Conservation (phyloP, 1,140 invertebrate species). For the Luehdorfia chinensis region DNA sequence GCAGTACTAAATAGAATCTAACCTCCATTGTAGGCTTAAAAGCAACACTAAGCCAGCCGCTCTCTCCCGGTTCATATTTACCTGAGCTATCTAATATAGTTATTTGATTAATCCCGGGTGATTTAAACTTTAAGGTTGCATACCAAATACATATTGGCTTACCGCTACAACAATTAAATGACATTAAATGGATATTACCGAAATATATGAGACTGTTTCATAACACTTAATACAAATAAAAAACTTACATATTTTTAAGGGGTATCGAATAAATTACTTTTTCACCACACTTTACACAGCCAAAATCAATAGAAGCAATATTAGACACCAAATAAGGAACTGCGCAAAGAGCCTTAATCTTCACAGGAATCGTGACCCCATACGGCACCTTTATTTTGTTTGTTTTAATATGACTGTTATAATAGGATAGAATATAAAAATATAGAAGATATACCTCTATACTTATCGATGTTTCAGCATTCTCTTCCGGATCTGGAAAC, state of each 20-base stretch:
- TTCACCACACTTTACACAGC: constrained; percentile 60
- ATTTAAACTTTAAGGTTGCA: constrained; percentile 49
- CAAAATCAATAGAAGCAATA: constrained; percentile 50
- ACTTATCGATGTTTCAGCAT: constrained; percentile 52
- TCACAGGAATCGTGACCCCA: constrained; percentile 57
- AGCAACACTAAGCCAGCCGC: constrained; percentile 56
- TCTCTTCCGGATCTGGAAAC: constrained; percentile 55
- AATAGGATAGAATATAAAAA: constrained; percentile 3
- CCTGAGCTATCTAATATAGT: constrained; percentile 51
- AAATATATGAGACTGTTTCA: too few species aligned
- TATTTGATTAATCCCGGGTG: constrained; percentile 48
- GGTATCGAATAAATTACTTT: constrained; percentile 59
- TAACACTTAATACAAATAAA: too few species aligned
- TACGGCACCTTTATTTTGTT: constrained; percentile 45
- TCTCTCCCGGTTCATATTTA: constrained; percentile 59
- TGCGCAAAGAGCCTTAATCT: constrained; percentile 58
- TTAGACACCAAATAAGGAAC: constrained; percentile 61
- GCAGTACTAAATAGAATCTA: too few species aligned
- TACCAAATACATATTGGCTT: constrained; percentile 67
- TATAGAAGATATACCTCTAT: constrained; percentile 38
- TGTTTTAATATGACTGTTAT: neutral
- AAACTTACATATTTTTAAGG: constrained; percentile 70
- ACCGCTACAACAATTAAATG: constrained; percentile 38
- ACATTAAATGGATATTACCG: neutral
- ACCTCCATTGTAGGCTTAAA: constrained; percentile 66